Base-by-base conservation (phyloP, 2,888 invertebrate species). In the Carterocephalus palaemon region DNA sequence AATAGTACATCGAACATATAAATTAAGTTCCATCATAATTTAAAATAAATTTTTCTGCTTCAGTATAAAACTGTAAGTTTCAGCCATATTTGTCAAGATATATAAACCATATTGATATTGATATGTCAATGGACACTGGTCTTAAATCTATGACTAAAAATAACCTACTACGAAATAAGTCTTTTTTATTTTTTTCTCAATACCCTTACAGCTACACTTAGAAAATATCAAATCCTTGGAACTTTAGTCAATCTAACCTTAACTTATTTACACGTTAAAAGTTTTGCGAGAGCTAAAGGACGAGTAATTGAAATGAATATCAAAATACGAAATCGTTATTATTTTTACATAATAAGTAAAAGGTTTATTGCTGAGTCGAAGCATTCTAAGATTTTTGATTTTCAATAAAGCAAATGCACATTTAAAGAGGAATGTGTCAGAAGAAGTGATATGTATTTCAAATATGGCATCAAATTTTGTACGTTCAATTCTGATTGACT, bases 401-500 rank as follows among this genome's bases (percentile, higher is more conserved):
- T n/a, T n/a, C n/a, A n/a, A n/a, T n/a, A 40, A 50, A 48, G 49
- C 51, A 58, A 57, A 54, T 55, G 59, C 60, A 56, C 52, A 52
- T 52, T 55, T 52, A 56, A 49, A 51, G 53, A 70, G 84, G 82
- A 83, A 83, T 82, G 56, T 54, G 75, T 79, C 70, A 74, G 70
- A 74, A 70, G 57, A 67, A 71, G 63, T 79, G 81, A 81, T 83
- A 83, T 83, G 82, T 84, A 57, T 78, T 64, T 49, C 62, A 37
- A 45, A 68, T 82, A 83, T 84, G 83, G 84, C 83, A 77, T 74
- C 71, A 65, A n/a, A 53, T 59, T 65, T 75, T 75, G 75, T 75
- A 77, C 73, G 57, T 57, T 28, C 9, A 16, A 28, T 28, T 28
- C 15, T 15, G 5, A 29, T 16, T 29, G 15, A 4, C 29, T 16